Evolutionary conservation across 2,888 invertebrate species (phyloP), one percentile per base, ranked within the genome.

Genomic region (Nephrotoma guestfalica): DNA sequence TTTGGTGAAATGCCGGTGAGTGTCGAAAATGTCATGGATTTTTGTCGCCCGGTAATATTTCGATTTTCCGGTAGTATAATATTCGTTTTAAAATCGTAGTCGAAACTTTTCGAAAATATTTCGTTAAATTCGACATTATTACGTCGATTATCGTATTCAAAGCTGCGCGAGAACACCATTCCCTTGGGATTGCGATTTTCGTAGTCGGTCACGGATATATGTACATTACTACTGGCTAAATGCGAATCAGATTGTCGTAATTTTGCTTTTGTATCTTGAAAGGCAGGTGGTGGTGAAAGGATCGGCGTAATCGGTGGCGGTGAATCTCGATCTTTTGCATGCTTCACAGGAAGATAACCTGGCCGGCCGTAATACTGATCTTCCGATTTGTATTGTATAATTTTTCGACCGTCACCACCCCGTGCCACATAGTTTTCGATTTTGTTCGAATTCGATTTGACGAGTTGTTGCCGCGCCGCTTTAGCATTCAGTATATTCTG

Each of bases 251-350:
- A 18, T 86, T 86, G n/a, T 41, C 89, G 89, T 18, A 41, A 41
- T 83, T 89, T 89, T 2, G 89, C 89, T 87, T 90, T 91, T 88
- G 91, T 91, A 88, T 94, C 94, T 89, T 95, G 95, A 89, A 95
- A 95, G 9, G 94, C 95, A 9, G 94, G 94, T 0, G 95, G 95
- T 9, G 95, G 95, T 15, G 95, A 95, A 85, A 95, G 93, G 87
- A 95, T 95, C 6, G 95, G 95, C 0, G 94, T 95, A 13, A 94
- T 91, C n/a, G 94, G 94, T 2, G 94, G 94, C 45, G 94, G 94
- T 0, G 94, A 94, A 86, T 92, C 91, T 88, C 90, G 89, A 87
- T 90, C 91, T 18, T 89, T 89, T 84, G 90, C 89, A 86, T 89
- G 90, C 87, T 90, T 91, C 0, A 92, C 91, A 0, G 92, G 91